These are phyloP conservation scores for Linyphia triangularis DNA, from an alignment of 2,888 invertebrate genomes.

Conservation along the genomic window DNA sequence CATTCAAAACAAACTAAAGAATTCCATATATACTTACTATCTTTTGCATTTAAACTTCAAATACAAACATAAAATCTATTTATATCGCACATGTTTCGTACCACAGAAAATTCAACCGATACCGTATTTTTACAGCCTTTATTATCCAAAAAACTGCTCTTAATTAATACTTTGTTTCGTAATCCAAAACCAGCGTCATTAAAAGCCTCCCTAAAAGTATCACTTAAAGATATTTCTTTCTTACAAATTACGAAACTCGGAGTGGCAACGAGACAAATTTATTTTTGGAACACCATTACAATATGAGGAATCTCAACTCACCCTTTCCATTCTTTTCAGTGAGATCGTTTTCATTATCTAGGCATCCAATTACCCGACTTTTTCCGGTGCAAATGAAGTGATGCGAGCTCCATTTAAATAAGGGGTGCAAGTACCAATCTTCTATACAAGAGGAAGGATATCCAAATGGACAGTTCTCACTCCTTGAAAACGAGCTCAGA, in stretches of 20 bases:
- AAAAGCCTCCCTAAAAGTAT: no score
- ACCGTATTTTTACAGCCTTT: no score
- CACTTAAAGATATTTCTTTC: no score
- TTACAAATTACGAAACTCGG: neutral
- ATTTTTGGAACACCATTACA: neutral
- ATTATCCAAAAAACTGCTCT: no score
- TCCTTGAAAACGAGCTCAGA: constrained; percentile 20
- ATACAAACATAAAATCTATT: no score
- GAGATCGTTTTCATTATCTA: neutral
- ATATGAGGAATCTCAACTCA: neutral
- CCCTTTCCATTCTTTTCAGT: neutral
- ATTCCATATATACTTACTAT: no score
- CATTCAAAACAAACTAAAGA: no score
- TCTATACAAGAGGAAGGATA: neutral
- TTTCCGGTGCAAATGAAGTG: neutral
- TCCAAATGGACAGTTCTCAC: constrained; percentile 31
- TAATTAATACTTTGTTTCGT: no score
- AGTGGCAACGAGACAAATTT: constrained; percentile 3
- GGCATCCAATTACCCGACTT: neutral
- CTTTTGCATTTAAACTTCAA: no score
- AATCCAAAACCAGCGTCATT: no score
- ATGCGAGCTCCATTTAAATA: constrained; percentile 8
- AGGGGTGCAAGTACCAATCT: neutral
- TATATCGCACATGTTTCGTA: no score
- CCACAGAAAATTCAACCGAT: no score